Base-by-base conservation (phyloP, 2,888 invertebrate species). In the Deilephila elpenor region DNA sequence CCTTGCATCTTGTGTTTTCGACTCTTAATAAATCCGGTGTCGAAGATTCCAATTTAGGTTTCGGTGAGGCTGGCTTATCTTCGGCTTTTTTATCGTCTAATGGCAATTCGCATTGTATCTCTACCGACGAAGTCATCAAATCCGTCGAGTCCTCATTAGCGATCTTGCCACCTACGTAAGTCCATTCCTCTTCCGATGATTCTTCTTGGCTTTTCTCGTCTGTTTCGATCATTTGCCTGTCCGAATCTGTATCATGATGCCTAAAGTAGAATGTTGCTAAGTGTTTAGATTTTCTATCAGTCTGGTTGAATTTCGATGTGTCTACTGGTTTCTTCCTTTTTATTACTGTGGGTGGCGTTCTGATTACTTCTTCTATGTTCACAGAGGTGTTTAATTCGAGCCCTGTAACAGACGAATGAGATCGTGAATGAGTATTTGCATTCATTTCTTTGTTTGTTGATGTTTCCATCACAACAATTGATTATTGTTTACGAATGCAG, bases 201-300 rank as follows among this genome's bases (percentile, higher is more conserved):
- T 95, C 95, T 70, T 93, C 94, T 76, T 93, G 93, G 14, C 92
- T 93, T 74, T 93, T 93, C 73, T 93, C 92, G 67, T 93, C 89
- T 71, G 95, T 92, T 85, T 95, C 89, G 77, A 94, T 88, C 87
- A 95, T 94, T 84, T 97, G 96, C 86, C 96, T 95, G 88, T 98
- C 98, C 17, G 97, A 97, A 88, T 98, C 98, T 19, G 98, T 98
- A 88, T 98, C 98, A 89, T 96, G 96, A 89, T 98, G 98, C 89
- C 96, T 97, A 91, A 97, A 98, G 92, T 98, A 98, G 91, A 97
- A 98, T 76, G 96, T 97, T 80, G 96, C 98, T 88, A 96, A 96
- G 88, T 98, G 98, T 89, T 97, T 97, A 25, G 97, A 97, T 89
- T 96, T 97, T 79, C 97, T 95, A 89, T 97, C 97, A 14, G 97